These are phyloP conservation scores for Popillia japonica DNA, from an alignment of 1,140 invertebrate genomes.

Conservation along the genomic window DNA sequence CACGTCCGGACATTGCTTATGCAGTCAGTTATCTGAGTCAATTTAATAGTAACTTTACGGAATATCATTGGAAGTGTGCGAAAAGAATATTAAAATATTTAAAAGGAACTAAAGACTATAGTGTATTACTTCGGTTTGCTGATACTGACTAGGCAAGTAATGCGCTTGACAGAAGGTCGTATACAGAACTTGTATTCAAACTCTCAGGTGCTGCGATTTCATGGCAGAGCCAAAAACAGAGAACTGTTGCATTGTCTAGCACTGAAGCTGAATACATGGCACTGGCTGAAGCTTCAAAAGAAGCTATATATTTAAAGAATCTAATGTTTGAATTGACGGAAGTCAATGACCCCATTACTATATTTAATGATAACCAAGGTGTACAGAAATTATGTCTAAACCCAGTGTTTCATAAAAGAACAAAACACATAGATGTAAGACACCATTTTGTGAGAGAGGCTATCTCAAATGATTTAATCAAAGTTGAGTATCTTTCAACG, in stretches of 20 bases:
- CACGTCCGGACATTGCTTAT: too few species aligned
- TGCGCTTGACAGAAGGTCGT: background rate
- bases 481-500: too few species aligned
- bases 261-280: too few species aligned
- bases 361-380: too few species aligned
- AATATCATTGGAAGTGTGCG: too few species aligned
- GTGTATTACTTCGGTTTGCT: background rate
- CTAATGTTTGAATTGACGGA: background rate
- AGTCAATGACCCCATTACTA: background rate
- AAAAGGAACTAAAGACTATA: too few species aligned
- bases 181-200: constrained; percentile 2
- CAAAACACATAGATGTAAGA: too few species aligned
- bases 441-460: too few species aligned
- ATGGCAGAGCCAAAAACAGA: background rate
- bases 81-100: too few species aligned
- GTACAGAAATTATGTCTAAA: background rate
- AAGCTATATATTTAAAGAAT: background rate
- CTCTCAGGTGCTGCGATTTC: background rate
- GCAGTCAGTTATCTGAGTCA: too few species aligned
- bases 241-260: background rate
- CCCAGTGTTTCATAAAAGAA: background rate
- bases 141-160: background rate
- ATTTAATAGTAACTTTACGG: too few species aligned
- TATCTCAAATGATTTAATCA: too few species aligned
- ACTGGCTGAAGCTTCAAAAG: constrained; percentile 9